A percentile compares a stretch with the other conserved stretches of the same genome.
Conservation (phyloP, 2,113 vertebrate genomes). For the Cyanoliseus patagonus region DNA sequence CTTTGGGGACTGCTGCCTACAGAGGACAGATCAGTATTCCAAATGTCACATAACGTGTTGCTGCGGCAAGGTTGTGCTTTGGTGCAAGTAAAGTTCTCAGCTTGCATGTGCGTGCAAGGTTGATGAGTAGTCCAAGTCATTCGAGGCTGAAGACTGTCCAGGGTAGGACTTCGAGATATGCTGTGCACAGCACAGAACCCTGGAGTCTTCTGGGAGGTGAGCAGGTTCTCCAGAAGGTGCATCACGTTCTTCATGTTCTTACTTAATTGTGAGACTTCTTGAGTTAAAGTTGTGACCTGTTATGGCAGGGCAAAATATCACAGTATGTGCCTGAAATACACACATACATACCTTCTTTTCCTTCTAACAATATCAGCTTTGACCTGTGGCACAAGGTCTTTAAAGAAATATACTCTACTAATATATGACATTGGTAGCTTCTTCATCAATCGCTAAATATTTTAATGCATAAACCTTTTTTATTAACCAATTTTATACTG, state of each 20-base stretch:
- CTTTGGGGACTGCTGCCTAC: constrained; percentile 71
- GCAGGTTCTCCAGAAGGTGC: constrained; percentile 75
- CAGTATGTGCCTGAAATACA: background rate
- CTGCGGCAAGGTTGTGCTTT: constrained; percentile 72
- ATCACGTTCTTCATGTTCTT: constrained; percentile 80
- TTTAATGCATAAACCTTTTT: background rate
- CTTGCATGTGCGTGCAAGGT: constrained; percentile 65
- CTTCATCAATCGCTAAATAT: background rate
- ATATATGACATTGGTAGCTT: background rate
- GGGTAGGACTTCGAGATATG: constrained; percentile 58
- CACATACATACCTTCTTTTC: background rate
- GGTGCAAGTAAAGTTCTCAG: constrained; percentile 54
- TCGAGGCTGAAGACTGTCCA: constrained; percentile 69
- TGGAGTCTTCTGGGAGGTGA: constrained; percentile 65
- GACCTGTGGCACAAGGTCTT: background rate
- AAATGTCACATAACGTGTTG: constrained; percentile 60
- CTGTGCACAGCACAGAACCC: constrained; percentile 69
- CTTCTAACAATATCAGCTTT: background rate
- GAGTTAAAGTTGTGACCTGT: constrained; percentile 77
- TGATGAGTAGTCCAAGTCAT: constrained; percentile 68
- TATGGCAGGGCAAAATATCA: background rate
- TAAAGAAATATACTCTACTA: background rate
- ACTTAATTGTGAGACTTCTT: constrained; percentile 83
- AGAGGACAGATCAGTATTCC: constrained; percentile 69
- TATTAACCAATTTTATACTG: background rate